A percentile compares a stretch with the other conserved stretches of the same genome.
Evolutionary conservation across 2,113 vertebrate species (phyloP).

Genomic region (Vombatus ursinus): DNA sequence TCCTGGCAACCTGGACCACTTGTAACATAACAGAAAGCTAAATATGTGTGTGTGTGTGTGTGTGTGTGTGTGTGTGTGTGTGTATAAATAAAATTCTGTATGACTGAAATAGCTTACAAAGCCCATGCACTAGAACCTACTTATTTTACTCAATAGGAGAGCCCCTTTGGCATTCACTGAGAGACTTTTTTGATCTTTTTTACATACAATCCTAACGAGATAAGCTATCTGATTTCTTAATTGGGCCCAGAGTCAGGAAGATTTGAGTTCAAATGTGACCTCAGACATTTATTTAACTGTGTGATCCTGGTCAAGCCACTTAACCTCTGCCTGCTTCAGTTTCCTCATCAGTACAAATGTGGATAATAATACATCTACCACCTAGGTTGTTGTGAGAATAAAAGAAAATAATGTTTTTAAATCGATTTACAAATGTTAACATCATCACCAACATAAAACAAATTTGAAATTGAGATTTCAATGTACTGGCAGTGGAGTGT

Average conservation of each 20-base stretch:
- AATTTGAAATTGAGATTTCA: neutral
- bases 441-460: neutral
- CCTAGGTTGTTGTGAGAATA: neutral
- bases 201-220: neutral
- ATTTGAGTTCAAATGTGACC: neutral
- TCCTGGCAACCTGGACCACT: neutral
- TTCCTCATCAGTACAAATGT: neutral
- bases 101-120: neutral
- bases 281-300: neutral
- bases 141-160: neutral
- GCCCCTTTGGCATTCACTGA: neutral
- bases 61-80: no score
- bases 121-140: neutral
- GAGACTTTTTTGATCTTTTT: neutral
- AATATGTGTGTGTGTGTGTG: neutral
- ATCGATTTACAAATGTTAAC: neutral
- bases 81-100: neutral
- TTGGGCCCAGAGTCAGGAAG: neutral
- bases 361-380: neutral
- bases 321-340: neutral
- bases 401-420: neutral
- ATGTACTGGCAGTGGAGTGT: neutral
- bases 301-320: neutral
- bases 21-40: neutral
- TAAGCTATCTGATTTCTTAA: neutral